phyloP scores from a whole-genome alignment of 2,797 vertebrate species.

The Smutsia temminckii region DNA sequence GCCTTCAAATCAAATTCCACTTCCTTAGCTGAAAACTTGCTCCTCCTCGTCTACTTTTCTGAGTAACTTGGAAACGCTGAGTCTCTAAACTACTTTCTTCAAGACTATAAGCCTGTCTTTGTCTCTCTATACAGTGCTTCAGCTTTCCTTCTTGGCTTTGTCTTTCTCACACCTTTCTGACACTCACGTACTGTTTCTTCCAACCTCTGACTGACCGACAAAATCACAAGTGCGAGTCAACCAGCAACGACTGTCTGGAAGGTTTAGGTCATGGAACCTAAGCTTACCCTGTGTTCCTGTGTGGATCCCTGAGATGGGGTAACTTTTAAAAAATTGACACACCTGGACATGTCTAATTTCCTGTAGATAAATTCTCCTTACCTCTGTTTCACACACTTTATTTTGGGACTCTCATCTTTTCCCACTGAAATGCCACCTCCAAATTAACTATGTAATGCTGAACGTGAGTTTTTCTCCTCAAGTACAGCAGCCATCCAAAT shows the following conservation, averaged over 20 bases:
- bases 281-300: not conserved
- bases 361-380: not conserved
- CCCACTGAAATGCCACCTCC: not conserved
- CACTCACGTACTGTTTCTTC: not conserved
- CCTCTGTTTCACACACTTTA: not conserved
- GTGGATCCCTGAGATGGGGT: not conserved
- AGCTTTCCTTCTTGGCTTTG: not conserved
- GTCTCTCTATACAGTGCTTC: not conserved
- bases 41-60: not conserved
- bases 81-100: not conserved
- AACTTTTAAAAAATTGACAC: not conserved
- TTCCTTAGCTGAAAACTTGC: not conserved
- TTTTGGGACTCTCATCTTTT: not conserved
- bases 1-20: constrained; percentile 3
- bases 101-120: not conserved
- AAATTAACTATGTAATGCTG: not conserved
- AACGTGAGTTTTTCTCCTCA: constrained; percentile 21
- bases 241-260: not conserved
- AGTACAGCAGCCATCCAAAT: not conserved
- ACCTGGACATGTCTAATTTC: not conserved
- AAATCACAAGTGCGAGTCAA: not conserved
- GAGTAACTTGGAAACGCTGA: not conserved
- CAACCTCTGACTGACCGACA: not conserved
- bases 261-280: not conserved
- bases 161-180: not conserved